A percentile compares a stretch with the other conserved stretches of the same genome.
phyloP scores from a whole-genome alignment of 2,113 vertebrate genomes.

The Puffinus mauretanicus region DNA sequence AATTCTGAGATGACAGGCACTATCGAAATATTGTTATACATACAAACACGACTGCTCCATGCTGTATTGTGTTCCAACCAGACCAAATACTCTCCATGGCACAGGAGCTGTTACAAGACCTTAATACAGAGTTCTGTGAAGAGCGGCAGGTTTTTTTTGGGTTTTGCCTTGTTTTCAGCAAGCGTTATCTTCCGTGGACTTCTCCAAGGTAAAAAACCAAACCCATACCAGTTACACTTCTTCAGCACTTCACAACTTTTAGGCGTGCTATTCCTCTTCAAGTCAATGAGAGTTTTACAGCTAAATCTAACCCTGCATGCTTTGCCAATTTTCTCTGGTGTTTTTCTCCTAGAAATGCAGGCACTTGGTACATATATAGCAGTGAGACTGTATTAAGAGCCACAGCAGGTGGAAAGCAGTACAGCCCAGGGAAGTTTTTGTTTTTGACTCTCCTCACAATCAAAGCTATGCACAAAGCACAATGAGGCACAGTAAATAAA shows the following conservation, averaged over 20 bases:
- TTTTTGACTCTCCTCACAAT: background rate
- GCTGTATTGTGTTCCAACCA: background rate
- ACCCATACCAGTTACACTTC: background rate
- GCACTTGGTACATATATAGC: background rate
- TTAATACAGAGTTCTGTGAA: background rate
- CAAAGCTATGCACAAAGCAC: constrained; percentile 11
- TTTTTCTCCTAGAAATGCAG: background rate
- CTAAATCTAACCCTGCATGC: background rate
- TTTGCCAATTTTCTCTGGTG: background rate
- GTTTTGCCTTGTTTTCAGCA: background rate
- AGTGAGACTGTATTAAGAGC: constrained; percentile 24
- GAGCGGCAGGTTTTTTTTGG: rapidly evolving
- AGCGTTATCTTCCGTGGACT: background rate
- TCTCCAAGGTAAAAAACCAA: background rate
- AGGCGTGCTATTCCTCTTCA: background rate
- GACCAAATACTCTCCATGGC: background rate
- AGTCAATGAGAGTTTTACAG: background rate
- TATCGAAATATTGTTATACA: background rate
- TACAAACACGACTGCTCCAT: background rate
- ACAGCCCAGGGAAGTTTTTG: background rate
- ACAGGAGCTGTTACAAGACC: background rate
- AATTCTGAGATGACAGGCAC: background rate
- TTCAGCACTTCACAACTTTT: background rate
- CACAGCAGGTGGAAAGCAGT: constrained; percentile 48
- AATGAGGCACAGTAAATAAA: constrained; percentile 37